phyloP scores from a whole-genome alignment of 2,888 invertebrate species.

The Odontothrips loti region DNA sequence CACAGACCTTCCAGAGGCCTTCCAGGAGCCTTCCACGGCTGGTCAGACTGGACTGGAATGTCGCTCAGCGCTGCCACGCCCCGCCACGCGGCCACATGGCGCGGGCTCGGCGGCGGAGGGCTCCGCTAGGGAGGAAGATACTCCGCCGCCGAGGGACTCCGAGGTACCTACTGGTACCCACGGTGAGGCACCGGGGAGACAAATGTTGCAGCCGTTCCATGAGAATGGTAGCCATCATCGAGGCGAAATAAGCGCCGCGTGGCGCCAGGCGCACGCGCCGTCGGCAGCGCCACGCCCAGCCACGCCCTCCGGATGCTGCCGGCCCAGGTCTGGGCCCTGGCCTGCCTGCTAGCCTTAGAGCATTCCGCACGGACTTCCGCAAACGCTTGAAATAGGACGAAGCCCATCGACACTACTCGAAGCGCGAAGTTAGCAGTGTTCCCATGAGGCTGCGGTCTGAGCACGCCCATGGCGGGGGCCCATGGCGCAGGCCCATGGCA shows the following conservation, averaged over 20 bases:
- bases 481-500: too few relatives aligned
- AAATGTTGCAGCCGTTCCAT: too few relatives aligned
- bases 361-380: background rate
- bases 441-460: too few relatives aligned
- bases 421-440: too few relatives aligned
- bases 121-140: conserved; percentile 31
- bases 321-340: background rate
- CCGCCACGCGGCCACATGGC: background rate
- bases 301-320: conserved; percentile 28
- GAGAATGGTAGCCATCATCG: too few relatives aligned
- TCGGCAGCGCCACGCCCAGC: too few relatives aligned
- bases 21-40: conserved; percentile 4
- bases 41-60: conserved; percentile 23
- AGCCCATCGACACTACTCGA: conserved; percentile 12
- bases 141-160: conserved; percentile 10
- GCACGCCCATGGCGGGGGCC: too few relatives aligned
- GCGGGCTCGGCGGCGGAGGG: conserved; percentile 5
- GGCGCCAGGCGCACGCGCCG: too few relatives aligned
- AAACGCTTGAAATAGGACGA: background rate
- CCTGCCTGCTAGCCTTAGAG: conserved; percentile 27
- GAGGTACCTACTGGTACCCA: too few relatives aligned
- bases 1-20: too few relatives aligned
- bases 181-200: too few relatives aligned
- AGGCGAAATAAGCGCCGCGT: too few relatives aligned
- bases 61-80: background rate